These are phyloP conservation scores for Sinocyclocheilus rhinocerous DNA, from an alignment of 2,113 vertebrate species.

Conservation along the genomic window DNA sequence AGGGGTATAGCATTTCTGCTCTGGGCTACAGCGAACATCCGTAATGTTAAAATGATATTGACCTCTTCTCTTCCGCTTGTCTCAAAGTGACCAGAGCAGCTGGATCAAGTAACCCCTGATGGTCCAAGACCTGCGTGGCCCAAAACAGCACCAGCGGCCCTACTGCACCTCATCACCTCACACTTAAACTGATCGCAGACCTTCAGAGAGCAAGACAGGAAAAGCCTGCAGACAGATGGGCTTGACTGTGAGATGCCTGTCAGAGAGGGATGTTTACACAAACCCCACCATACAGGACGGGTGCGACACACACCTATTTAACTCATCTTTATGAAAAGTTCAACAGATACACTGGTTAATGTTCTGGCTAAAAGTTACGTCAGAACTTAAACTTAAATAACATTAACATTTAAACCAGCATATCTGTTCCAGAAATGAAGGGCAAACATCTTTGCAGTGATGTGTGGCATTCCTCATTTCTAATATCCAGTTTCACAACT, in stretches of 20 bases:
- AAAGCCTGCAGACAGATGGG: slow-evolving; percentile 32
- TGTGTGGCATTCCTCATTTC: slow-evolving; percentile 46
- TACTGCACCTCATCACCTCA: slow-evolving; percentile 50
- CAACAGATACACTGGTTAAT: not conserved
- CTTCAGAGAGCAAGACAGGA: slow-evolving; percentile 21
- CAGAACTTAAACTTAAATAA: not conserved
- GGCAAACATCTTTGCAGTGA: not conserved
- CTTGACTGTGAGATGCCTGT: slow-evolving; percentile 60
- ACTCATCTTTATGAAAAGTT: not conserved
- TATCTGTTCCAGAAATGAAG: not conserved
- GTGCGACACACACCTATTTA: not conserved
- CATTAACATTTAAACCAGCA: not conserved
- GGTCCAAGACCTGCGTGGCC: not conserved
- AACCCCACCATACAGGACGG: not conserved
- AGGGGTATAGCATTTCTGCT: slow-evolving; percentile 1
- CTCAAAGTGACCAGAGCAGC: slow-evolving; percentile 14
- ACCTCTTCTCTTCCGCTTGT: slow-evolving; percentile 26
- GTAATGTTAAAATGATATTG: slow-evolving; percentile 1
- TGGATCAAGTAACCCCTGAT: slow-evolving; percentile 38
- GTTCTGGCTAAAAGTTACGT: not conserved
- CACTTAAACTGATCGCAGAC: slow-evolving; percentile 23
- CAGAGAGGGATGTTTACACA: slow-evolving; percentile 60
- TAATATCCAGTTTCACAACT: slow-evolving; percentile 55
- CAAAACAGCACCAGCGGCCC: slow-evolving; percentile 7
- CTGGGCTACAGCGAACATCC: slow-evolving; percentile 12